phyloP scores from a whole-genome alignment of 2,797 vertebrate species.

The Pipistrellus pipistrellus region DNA sequence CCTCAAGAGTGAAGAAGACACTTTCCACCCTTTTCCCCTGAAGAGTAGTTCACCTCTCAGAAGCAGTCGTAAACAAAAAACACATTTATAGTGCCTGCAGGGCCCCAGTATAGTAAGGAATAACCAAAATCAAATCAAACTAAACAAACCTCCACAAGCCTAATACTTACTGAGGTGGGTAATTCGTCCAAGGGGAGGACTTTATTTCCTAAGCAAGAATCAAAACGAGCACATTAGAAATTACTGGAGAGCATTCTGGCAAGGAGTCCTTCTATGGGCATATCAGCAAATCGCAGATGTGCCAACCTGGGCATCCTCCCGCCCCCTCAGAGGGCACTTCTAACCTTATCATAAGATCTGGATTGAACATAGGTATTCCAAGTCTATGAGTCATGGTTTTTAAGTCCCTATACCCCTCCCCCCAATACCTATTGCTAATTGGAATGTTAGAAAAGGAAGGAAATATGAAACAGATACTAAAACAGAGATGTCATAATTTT shows the following conservation, averaged over 20 bases:
- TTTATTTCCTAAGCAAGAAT: not conserved
- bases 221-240: not conserved
- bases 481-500: constrained; percentile 31
- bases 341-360: not conserved
- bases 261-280: not conserved
- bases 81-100: not conserved
- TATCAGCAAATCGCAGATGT: not conserved
- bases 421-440: not conserved
- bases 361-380: constrained; percentile 14
- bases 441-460: constrained; percentile 1
- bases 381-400: not conserved
- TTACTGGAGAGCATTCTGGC: not conserved
- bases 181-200: not conserved
- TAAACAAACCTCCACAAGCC: not conserved
- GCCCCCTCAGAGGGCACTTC: not conserved
- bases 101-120: not conserved
- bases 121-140: not conserved
- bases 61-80: not conserved
- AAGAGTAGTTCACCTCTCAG: not conserved
- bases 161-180: not conserved
- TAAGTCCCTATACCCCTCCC: not conserved
- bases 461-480: constrained; percentile 39
- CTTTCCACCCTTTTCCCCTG: no score
- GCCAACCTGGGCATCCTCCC: rapidly evolving
- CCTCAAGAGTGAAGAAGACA: not conserved